Evolutionary conservation across 2,888 invertebrate species (phyloP).

Genomic region (Rhagium mordax): DNA sequence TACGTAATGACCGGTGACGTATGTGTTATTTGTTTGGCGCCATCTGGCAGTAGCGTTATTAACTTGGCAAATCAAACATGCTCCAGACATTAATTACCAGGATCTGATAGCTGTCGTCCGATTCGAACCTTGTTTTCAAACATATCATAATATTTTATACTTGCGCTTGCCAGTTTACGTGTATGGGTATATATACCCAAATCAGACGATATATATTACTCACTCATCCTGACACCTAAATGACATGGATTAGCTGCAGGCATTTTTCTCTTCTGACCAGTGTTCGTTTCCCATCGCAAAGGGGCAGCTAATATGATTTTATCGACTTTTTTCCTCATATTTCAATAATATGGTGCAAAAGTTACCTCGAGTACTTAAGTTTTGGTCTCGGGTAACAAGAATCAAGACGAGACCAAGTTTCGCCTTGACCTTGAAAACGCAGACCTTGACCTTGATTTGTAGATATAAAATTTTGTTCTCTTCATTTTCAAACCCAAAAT

Average conservation of each 20-base stretch:
- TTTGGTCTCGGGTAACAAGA: too few relatives aligned
- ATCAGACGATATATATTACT: constrained; percentile 22
- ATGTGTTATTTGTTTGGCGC: constrained; percentile 72
- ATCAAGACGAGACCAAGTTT: too few relatives aligned
- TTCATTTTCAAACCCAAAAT: too few relatives aligned
- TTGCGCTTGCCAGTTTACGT: constrained; percentile 22
- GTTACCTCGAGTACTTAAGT: too few relatives aligned
- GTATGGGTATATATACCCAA: constrained; percentile 3
- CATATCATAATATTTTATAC: constrained; percentile 53
- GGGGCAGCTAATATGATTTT: too few relatives aligned
- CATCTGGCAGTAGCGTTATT: constrained; percentile 72
- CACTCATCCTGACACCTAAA: not conserved
- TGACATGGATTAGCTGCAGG: not conserved
- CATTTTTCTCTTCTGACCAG: constrained; percentile 3
- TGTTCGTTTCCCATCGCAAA: not conserved
- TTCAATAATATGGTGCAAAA: too few relatives aligned
- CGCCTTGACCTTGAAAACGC: too few relatives aligned
- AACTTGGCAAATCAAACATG: constrained; percentile 73
- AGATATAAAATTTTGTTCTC: too few relatives aligned
- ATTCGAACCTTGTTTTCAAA: constrained; percentile 59
- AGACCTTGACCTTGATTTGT: too few relatives aligned
- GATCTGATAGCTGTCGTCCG: constrained; percentile 65
- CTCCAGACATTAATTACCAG: constrained; percentile 69
- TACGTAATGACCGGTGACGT: constrained; percentile 70
- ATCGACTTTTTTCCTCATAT: too few relatives aligned